These are phyloP conservation scores for Arion vulgaris DNA, from an alignment of 1,140 invertebrate genomes.

Conservation along the genomic window DNA sequence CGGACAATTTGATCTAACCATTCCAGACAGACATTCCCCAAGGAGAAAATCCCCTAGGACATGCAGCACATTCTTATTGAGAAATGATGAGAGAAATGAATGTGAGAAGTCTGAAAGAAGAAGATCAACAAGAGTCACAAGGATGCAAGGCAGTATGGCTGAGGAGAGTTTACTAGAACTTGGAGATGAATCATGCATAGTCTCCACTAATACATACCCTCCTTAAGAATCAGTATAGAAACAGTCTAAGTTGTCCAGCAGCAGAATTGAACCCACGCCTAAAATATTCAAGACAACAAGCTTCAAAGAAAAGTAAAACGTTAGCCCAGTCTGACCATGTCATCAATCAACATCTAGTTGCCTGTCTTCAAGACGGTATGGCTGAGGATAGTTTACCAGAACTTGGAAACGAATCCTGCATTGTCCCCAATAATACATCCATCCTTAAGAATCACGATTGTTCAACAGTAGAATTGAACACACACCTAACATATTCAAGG, in stretches of 20 bases:
- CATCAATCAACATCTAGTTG: too few relatives aligned
- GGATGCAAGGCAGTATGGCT: conserved; percentile 22
- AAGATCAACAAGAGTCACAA: conserved; percentile 1
- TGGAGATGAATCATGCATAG: not conserved
- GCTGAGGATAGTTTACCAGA: conserved; percentile 7
- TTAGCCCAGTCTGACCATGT: too few relatives aligned
- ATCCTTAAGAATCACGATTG: not conserved
- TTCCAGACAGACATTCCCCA: not conserved
- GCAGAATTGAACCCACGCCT: not conserved
- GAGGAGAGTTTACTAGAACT: not conserved
- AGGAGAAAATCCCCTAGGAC: not conserved
- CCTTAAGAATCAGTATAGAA: not conserved
- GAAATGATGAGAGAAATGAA: not conserved
- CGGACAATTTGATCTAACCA: not conserved
- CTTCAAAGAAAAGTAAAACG: too few relatives aligned
- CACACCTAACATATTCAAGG: too few relatives aligned
- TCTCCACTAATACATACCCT: not conserved
- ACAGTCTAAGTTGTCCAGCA: not conserved
- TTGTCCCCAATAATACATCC: not conserved
- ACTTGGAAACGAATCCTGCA: not conserved
- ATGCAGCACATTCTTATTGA: not conserved
- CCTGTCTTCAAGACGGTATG: not conserved
- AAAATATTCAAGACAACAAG: not conserved
- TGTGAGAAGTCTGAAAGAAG: not conserved
- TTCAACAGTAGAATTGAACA: too few relatives aligned